phyloP scores from a whole-genome alignment of 2,113 vertebrate species.

The Callopanchax toddi region DNA sequence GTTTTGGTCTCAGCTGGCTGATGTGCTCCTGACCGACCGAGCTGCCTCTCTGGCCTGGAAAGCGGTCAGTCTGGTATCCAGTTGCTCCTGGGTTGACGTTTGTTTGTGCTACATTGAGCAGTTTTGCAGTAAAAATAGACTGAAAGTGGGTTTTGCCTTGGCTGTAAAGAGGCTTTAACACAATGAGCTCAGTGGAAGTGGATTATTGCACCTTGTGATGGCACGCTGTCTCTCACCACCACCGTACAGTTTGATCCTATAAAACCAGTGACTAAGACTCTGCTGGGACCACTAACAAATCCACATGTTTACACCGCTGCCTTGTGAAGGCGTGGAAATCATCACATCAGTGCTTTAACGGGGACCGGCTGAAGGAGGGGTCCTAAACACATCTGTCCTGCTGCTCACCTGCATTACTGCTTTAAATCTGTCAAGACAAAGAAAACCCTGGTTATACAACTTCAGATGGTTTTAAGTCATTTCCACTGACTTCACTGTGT shows the following conservation, averaged over 20 bases:
- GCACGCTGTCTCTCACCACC: constrained; percentile 39
- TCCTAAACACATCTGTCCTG: constrained; percentile 24
- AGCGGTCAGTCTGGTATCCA: neutral
- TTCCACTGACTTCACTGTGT: too few relatives aligned
- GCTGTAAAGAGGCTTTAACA: constrained; percentile 42
- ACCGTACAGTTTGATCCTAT: constrained; percentile 39
- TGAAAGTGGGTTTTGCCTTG: constrained; percentile 20
- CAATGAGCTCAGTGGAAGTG: constrained; percentile 49
- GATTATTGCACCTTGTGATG: constrained; percentile 62
- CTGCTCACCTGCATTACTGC: neutral
- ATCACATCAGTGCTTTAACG: constrained; percentile 23
- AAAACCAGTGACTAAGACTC: constrained; percentile 38
- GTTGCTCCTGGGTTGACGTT: neutral
- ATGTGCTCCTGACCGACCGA: neutral
- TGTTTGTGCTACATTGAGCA: neutral
- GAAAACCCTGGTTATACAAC: neutral
- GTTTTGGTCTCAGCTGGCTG: neutral
- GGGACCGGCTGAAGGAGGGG: constrained; percentile 9
- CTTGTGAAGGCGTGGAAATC: constrained; percentile 43
- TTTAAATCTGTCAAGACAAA: neutral
- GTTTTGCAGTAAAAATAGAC: constrained; percentile 22
- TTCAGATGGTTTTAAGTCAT: too few relatives aligned
- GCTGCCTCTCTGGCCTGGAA: too few relatives aligned
- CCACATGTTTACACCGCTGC: constrained; percentile 46
- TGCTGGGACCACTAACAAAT: constrained; percentile 49